These are phyloP conservation scores for Schrankia costaestrigalis DNA, from an alignment of 2,888 invertebrate species.

Conservation along the genomic window DNA sequence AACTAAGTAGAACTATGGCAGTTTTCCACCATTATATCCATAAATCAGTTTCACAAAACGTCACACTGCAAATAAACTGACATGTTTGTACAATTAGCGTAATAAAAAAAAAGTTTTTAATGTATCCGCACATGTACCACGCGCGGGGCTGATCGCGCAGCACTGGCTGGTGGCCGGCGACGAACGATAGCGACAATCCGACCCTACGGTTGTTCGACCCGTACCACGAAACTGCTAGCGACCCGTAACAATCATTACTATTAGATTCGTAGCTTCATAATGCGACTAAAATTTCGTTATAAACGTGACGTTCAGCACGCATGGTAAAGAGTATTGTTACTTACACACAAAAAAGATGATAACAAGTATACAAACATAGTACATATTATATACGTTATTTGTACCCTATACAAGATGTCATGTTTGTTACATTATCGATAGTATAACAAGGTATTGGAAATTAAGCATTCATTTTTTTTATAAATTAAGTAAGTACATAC, in stretches of 20 bases:
- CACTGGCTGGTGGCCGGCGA: conserved; percentile 74
- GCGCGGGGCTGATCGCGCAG: conserved; percentile 67
- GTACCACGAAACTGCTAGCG: conserved; percentile 57
- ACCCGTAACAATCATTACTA: conserved; percentile 28
- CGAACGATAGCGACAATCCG: conserved; percentile 74
- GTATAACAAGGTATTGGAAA: background rate
- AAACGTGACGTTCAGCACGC: conserved; percentile 24
- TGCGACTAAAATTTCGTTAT: conserved; percentile 22
- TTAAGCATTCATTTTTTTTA: too few species aligned
- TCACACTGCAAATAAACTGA: conserved; percentile 66
- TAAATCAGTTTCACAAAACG: conserved; percentile 62
- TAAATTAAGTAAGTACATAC: too few species aligned
- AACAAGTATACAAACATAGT: conserved; percentile 45
- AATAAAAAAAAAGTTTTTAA: conserved; percentile 34
- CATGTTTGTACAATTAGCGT: conserved; percentile 57
- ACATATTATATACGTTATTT: conserved; percentile 18
- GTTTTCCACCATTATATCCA: conserved; percentile 50
- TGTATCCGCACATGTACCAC: conserved; percentile 57
- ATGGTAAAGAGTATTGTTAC: conserved; percentile 48
- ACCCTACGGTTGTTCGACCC: conserved; percentile 66
- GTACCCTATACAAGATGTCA: too few species aligned
- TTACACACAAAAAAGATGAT: conserved; percentile 48
- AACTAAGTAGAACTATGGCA: conserved; percentile 42
- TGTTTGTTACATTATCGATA: too few species aligned
- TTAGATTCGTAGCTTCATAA: conserved; percentile 23